Base-by-base conservation (phyloP, 1,140 invertebrate genomes). In the Listronotus bonariensis region DNA sequence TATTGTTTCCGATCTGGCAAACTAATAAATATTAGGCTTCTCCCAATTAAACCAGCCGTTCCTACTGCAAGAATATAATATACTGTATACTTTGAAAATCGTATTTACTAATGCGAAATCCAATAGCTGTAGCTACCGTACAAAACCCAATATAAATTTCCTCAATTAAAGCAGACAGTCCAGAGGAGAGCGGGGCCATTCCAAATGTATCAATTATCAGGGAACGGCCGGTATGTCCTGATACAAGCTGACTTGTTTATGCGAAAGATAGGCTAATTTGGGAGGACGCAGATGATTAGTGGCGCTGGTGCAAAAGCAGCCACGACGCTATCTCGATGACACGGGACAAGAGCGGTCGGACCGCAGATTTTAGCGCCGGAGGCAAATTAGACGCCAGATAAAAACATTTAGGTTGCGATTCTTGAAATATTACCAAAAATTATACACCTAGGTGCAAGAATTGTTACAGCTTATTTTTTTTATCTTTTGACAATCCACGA, bases 241-340 rank as follows among this genome's bases (percentile, higher is more conserved):
- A 73, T 73, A 73, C 63, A 49, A 56, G 51, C 42, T 69, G 70
- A 72, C 64, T 73, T 73, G 70, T 73, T 73, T 73, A 73, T 73
- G 72, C 63, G 72, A 73, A 64, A 73, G 72, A 73, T 73, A 73
- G 70, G 70, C 72, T 73, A 73, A 73, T 73, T 71, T 58, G 62
- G 51, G 51, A 40, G 66, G 67, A 61, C 67, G 55, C 66, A 67
- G 58, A 72, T 73, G 72, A 73, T 73, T 73, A 71, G 72, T 73
- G 64, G 59, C 46, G 53, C 42, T 43, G 52, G 43, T 31, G 43
- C 56, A 45, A 46, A 49, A 48, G 53, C 53, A 26, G 40, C 38
- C 32, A 32, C 34, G 43, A 54, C 38, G 52, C 49, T 64, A 64
- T 64, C 61, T 26, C 41, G n/a, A 34, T 55, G 51, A 55, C 43